Percentiles rank a stretch among this genome's conserved stretches.
phyloP scores from a whole-genome alignment of 2,113 vertebrate genomes.

The Crotalus tigris region DNA sequence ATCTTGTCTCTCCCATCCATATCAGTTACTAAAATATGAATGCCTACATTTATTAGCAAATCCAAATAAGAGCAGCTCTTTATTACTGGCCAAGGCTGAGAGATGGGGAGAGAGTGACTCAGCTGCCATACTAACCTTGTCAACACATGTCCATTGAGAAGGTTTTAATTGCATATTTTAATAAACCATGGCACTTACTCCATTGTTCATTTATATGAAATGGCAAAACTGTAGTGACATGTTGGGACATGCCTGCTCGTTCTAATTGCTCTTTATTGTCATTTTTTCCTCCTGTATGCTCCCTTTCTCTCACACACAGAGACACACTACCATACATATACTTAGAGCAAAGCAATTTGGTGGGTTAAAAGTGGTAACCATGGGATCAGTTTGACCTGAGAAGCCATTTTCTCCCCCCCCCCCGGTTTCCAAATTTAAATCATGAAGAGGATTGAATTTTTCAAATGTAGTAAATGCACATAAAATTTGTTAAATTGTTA shows the following conservation, averaged over 20 bases:
- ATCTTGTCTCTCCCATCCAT: conserved; percentile 65
- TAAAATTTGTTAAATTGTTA: background rate
- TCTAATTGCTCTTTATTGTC: conserved; percentile 37
- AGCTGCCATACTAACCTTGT: conserved; percentile 33
- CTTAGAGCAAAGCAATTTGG: background rate
- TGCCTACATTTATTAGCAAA: conserved; percentile 62
- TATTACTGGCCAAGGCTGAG: conserved; percentile 38
- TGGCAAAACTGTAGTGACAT: conserved; percentile 44
- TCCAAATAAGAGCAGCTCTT: conserved; percentile 50
- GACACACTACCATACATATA: background rate
- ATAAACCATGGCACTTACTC: conserved; percentile 38
- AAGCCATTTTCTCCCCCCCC: background rate
- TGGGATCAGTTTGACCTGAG: background rate
- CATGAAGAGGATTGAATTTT: background rate
- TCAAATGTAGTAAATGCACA: background rate
- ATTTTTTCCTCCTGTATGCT: conserved; percentile 11
- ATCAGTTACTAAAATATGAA: conserved; percentile 65
- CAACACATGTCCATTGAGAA: conserved; percentile 43
- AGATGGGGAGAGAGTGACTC: background rate
- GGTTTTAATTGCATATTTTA: conserved; percentile 55
- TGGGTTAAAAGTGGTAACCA: background rate
- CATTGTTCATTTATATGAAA: conserved; percentile 31
- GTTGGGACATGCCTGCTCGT: conserved; percentile 27
- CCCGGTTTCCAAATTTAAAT: background rate
- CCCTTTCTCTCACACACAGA: background rate